Base-by-base conservation (phyloP, 2,797 vertebrate genomes). In the Sebastes dallii region DNA sequence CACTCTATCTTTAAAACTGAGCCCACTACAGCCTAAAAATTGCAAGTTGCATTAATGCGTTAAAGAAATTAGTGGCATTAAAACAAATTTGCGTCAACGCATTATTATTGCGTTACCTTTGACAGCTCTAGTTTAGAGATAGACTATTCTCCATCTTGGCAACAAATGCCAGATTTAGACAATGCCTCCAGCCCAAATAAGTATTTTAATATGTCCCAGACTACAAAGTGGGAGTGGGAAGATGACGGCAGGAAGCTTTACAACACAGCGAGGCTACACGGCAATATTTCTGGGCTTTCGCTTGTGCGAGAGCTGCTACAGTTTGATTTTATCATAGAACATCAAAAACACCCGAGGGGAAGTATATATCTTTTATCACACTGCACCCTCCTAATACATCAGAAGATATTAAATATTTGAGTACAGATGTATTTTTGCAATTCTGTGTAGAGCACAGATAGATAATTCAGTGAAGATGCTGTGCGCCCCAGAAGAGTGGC, bases 271-370 rank as follows among this genome's bases (percentile, higher is more conserved):
- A 69, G 20, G 70, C 62, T 61, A 14, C 36, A 39, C 22, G 1
- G 71, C 54, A 61, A 69, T 55, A 67, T 79, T 73, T 84, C 68
- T 70, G 77, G 58, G 72, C 55, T 82, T 80, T 70, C 6, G 2
- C 64, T 75, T 69, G 65, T 67, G 71, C 61, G 72, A 75, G 61
- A 83, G 81, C 69, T 60, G 73, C 77, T 55, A 29, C 69, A 56
- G 66, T 59, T 12, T 30, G 62, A 79, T 78, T 85, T 84, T 80
- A 88, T 89, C 87, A 79, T 36, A 69, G 24, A 80, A 60, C 84
- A 88, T 83, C 75, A 82, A 71, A 71, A 86, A 80, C 77, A 84
- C 84, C 84, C 42, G 67, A 87, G 83, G 84, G 82, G 58, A 60
- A 22, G 50, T 70, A 39, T 75, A 55, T 81, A 73, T 85, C 34